Base-by-base conservation (phyloP, 1,140 invertebrate genomes). In the Heliothis virescens region DNA sequence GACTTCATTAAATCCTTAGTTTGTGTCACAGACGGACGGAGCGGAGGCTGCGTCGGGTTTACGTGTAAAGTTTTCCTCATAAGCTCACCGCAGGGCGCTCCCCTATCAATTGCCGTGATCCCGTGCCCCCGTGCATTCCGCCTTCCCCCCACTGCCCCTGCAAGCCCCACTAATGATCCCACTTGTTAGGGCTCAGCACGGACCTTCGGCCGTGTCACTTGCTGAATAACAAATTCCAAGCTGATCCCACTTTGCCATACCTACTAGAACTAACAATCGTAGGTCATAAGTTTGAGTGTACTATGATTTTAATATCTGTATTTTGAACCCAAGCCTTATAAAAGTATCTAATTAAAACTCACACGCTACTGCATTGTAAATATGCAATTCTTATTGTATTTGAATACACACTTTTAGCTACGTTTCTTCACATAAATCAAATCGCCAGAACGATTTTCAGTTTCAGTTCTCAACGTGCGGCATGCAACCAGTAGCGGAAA, bases 61-160 rank as follows among this genome's bases (percentile, higher is more conserved):
- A 90, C 89, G 91, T 89, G 88, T 89, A 92, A 93, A 93, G 90
- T 94, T 94, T 91, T 90, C 90, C 92, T 91, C 89, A 89, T 92
- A 92, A 92, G 86, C 87, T 89, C 82, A 90, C 92, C 90, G 83
- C 90, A 94, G 87, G 88, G 86, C 82, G 88, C 89, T 91, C 92
- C 91, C 91, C 91, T 94, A 93, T 93, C 92, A 94, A 92, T 93
- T 92, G 90, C 89, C 83, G 63, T 82, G 81, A 62, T 74, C 71
- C 80, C 67, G 15, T 52, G 48, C 34, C 41, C 73, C 79, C 67
- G 60, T 76, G 84, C 72, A 75, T 78, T 57, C 57, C 65, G 50
- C 52, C 48, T 76, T 75, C 63, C 21, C 53, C 18, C 65, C 82
- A n/a, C 83, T 69, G 67, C 86, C 84, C 82, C 80, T 74, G 85